phyloP scores from a whole-genome alignment of 2,113 vertebrate genomes.

The Phyllostomus hastatus region DNA sequence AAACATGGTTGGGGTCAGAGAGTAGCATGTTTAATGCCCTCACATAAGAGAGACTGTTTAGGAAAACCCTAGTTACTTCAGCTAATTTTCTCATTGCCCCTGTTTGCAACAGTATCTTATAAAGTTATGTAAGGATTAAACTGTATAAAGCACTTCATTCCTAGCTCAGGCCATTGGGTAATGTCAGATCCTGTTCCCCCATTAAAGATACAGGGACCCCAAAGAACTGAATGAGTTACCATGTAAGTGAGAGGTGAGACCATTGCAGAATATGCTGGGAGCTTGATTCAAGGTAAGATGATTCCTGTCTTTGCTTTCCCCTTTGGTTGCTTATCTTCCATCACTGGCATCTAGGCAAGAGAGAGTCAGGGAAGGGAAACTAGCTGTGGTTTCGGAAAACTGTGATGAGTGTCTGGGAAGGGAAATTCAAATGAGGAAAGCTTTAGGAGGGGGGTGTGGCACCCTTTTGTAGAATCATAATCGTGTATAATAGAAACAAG shows the following conservation, averaged over 20 bases:
- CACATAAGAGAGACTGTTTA: neutral
- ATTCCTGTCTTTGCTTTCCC: neutral
- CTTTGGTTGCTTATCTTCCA: neutral
- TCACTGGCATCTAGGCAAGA: neutral
- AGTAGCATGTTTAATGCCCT: neutral
- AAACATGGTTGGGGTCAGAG: neutral
- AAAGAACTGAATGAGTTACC: neutral
- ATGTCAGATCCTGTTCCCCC: neutral
- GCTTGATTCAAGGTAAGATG: neutral
- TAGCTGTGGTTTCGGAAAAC: neutral
- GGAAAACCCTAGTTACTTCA: neutral
- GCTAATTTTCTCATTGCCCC: neutral
- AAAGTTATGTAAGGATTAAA: constrained; percentile 24
- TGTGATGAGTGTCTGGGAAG: neutral
- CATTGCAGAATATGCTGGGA: neutral
- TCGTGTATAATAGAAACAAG: neutral
- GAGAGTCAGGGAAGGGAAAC: neutral
- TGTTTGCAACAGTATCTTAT: neutral
- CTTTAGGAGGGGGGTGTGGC: neutral
- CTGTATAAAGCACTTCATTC: neutral
- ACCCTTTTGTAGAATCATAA: neutral
- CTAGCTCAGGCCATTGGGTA: neutral
- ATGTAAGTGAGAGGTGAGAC: neutral
- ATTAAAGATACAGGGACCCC: neutral
- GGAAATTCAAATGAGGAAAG: neutral